These are phyloP conservation scores for Drosophila grimshawi DNA, from an alignment of 1,140 invertebrate genomes.

Conservation along the genomic window DNA sequence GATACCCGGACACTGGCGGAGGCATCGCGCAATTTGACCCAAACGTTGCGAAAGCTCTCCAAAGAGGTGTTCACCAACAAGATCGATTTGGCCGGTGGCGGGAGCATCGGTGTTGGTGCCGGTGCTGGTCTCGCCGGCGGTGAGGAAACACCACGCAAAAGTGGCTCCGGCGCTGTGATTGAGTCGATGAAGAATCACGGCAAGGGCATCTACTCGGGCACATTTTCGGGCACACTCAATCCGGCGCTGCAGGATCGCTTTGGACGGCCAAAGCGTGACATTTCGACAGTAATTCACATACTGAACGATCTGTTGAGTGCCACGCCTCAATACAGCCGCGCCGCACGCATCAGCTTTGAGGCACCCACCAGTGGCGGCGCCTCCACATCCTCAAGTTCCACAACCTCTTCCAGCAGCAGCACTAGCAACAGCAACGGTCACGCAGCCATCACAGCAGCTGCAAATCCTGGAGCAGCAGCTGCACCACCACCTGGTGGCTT, in stretches of 20 bases:
- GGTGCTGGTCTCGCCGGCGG: constrained; percentile 1
- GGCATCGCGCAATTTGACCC: constrained; percentile 95
- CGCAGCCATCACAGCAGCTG: constrained; percentile 39
- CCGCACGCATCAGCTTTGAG: constrained; percentile 85
- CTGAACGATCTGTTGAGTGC: constrained; percentile 96
- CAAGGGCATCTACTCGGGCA: constrained; percentile 94
- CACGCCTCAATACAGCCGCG: constrained; percentile 87
- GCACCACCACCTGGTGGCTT: constrained; percentile 55
- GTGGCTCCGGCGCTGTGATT: constrained; percentile 93
- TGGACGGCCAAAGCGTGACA: constrained; percentile 95
- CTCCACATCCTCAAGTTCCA: constrained; percentile 6
- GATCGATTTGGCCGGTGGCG: constrained; percentile 85
- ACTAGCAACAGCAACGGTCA: constrained; percentile 68
- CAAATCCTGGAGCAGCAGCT: constrained; percentile 39
- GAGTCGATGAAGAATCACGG: constrained; percentile 97
- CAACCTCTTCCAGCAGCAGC: constrained; percentile 18
- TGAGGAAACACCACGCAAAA: constrained; percentile 85
- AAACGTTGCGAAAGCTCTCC: constrained; percentile 95
- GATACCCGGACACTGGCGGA: constrained; percentile 93
- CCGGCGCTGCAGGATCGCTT: constrained; percentile 96
- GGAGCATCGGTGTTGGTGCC: constrained; percentile 6
- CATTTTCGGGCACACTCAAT: constrained; percentile 94
- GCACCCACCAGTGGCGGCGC: constrained; percentile 61
- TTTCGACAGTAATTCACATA: constrained; percentile 97
- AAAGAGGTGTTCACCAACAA: constrained; percentile 92